A percentile compares a stretch with the other conserved stretches of the same genome.
Evolutionary conservation across 1,140 invertebrate species (phyloP).

Genomic region (Luehdorfia chinensis): DNA sequence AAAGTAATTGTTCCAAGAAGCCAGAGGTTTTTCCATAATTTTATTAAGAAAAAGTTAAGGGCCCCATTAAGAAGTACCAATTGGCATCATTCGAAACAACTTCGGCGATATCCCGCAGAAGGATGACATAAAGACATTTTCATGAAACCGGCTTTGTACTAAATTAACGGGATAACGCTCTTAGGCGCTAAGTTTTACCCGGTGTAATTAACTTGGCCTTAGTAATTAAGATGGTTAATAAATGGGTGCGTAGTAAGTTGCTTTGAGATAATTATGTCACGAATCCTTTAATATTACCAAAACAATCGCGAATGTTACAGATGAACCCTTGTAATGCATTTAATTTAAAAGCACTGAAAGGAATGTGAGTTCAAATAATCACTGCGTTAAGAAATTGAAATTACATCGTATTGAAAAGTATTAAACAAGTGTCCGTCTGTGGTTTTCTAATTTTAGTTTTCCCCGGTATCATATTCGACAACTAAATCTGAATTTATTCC

Average conservation of each 20-base stretch:
- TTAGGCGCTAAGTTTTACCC: constrained; percentile 67
- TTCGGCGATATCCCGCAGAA: constrained; percentile 43
- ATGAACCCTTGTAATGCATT: too few relatives aligned
- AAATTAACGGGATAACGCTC: constrained; percentile 67
- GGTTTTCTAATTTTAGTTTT: too few relatives aligned
- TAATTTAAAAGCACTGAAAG: too few relatives aligned
- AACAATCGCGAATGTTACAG: constrained; percentile 41
- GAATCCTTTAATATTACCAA: constrained; percentile 70
- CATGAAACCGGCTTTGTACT: constrained; percentile 45
- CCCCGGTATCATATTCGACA: too few relatives aligned
- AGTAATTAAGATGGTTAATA: constrained; percentile 74
- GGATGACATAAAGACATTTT: constrained; percentile 64
- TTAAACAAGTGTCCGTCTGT: too few relatives aligned
- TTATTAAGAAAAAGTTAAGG: constrained; percentile 62
- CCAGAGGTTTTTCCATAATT: constrained; percentile 62
- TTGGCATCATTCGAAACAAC: constrained; percentile 41
- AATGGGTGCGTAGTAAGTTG: constrained; percentile 68
- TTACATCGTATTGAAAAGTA: too few relatives aligned
- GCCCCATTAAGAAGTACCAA: constrained; percentile 40
- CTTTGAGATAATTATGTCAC: constrained; percentile 68
- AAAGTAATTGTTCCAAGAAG: constrained; percentile 64
- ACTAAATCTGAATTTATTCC: too few relatives aligned
- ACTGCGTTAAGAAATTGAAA: too few relatives aligned
- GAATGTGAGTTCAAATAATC: too few relatives aligned
- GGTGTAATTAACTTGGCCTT: constrained; percentile 68